Percentiles rank a stretch among this genome's conserved stretches.
phyloP scores from a whole-genome alignment of 2,888 invertebrate species.

The Synanthedon vespiformis region DNA sequence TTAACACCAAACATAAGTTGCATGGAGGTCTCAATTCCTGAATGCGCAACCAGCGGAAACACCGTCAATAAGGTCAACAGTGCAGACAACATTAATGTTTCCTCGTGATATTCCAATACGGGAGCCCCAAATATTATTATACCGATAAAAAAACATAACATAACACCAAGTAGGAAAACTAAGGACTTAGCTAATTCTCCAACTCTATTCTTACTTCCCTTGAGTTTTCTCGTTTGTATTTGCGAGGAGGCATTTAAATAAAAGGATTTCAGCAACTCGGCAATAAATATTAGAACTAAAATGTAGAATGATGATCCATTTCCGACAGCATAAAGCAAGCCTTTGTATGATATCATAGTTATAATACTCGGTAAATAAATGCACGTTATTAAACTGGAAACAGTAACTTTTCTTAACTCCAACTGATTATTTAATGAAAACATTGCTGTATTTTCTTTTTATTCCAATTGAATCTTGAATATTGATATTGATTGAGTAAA shows the following conservation, averaged over 20 bases:
- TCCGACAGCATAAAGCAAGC: slow-evolving; percentile 72
- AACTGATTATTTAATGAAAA: slow-evolving; percentile 48
- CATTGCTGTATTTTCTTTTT: slow-evolving; percentile 20
- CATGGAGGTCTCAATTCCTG: slow-evolving; percentile 70
- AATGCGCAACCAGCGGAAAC: slow-evolving; percentile 72
- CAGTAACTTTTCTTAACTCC: slow-evolving; percentile 47
- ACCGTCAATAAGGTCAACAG: slow-evolving; percentile 73
- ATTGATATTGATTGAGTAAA: not conserved
- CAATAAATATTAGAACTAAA: slow-evolving; percentile 47
- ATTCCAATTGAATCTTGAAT: too few relatives aligned
- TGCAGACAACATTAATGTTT: slow-evolving; percentile 75
- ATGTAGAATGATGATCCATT: slow-evolving; percentile 62
- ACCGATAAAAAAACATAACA: slow-evolving; percentile 67
- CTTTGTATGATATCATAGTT: slow-evolving; percentile 67
- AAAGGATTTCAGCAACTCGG: slow-evolving; percentile 70
- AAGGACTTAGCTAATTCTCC: slow-evolving; percentile 65
- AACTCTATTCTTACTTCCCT: slow-evolving; percentile 44
- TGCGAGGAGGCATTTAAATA: slow-evolving; percentile 43
- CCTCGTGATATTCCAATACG: slow-evolving; percentile 71
- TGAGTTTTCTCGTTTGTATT: slow-evolving; percentile 41
- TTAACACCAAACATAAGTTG: slow-evolving; percentile 66
- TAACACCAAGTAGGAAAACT: slow-evolving; percentile 50
- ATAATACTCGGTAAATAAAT: slow-evolving; percentile 73
- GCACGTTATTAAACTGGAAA: slow-evolving; percentile 71
- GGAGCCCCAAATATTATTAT: slow-evolving; percentile 79